phyloP scores from a whole-genome alignment of 1,140 invertebrate species.

The Aphidius gifuensis region DNA sequence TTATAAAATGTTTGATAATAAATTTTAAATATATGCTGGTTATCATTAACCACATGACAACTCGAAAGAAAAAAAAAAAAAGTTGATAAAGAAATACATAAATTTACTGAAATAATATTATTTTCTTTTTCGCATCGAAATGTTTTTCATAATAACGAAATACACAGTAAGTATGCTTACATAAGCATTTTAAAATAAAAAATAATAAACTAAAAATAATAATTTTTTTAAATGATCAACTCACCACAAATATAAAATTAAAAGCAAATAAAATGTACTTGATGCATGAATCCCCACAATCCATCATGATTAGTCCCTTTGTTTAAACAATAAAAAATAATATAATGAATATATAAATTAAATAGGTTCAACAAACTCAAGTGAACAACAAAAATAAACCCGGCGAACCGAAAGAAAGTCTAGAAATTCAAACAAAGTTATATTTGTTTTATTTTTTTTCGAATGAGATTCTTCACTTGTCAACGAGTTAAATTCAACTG shows the following conservation, averaged over 20 bases:
- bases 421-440: slow-evolving; percentile 8
- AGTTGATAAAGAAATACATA: too few relatives aligned
- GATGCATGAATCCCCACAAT: slow-evolving; percentile 72
- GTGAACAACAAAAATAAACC: neutral
- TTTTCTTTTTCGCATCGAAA: too few relatives aligned
- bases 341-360: neutral
- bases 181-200: neutral
- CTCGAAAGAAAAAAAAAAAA: too few relatives aligned
- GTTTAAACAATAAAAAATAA: slow-evolving; percentile 7
- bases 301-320: slow-evolving; percentile 43
- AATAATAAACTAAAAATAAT: slow-evolving; percentile 11
- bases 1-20: too few relatives aligned
- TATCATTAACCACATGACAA: too few relatives aligned
- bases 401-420: neutral
- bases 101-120: too few relatives aligned
- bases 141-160: too few relatives aligned
- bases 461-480: too few relatives aligned
- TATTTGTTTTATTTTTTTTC: too few relatives aligned
- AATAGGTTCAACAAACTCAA: neutral
- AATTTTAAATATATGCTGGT: too few relatives aligned
- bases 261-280: slow-evolving; percentile 81
- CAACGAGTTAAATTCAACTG: too few relatives aligned
- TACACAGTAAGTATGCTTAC: too few relatives aligned
- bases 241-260: slow-evolving; percentile 83
- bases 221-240: slow-evolving; percentile 37